A percentile compares a stretch with the other conserved stretches of the same genome.
These are phyloP conservation scores for Trichomalopsis sarcophagae DNA, from an alignment of 1,140 invertebrate genomes.

Conservation along the genomic window DNA sequence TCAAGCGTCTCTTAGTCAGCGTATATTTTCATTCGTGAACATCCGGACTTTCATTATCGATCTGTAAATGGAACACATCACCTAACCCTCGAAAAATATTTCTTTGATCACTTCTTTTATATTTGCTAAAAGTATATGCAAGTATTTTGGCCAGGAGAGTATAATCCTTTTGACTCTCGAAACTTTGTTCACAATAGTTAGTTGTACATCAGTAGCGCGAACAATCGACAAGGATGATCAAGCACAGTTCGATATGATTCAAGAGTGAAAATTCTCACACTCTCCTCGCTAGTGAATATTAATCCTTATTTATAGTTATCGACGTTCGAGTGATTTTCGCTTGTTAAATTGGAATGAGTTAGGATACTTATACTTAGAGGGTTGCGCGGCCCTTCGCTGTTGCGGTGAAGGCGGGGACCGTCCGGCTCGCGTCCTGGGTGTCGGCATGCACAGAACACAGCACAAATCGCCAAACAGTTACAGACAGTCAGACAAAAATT, in stretches of 20 bases:
- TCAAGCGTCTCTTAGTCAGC: background rate
- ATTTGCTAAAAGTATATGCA: background rate
- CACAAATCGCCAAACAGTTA: conserved; percentile 75
- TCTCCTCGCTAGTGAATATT: background rate
- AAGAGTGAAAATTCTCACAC: background rate
- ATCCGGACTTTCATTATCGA: background rate
- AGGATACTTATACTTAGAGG: conserved; percentile 74
- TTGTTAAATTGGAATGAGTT: conserved; percentile 58
- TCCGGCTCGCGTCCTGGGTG: conserved; percentile 73
- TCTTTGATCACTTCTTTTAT: background rate
- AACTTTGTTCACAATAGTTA: background rate
- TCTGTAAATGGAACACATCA: conserved; percentile 24
- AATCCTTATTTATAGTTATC: background rate
- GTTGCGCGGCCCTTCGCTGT: conserved; percentile 74
- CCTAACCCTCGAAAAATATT: conserved; percentile 28
- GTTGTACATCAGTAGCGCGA: no score
- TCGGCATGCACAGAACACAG: conserved; percentile 75
- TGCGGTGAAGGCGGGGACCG: conserved; percentile 74
- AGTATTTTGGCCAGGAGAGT: background rate
- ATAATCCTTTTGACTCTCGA: background rate
- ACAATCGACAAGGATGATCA: no score
- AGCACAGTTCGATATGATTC: background rate
- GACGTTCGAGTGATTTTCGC: conserved; percentile 21
- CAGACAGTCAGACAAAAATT: conserved; percentile 69
- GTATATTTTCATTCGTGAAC: background rate